Evolutionary conservation across 2,113 vertebrate genomes (phyloP), one percentile per base, ranked within the genome.

Genomic region (Pogonocichla stellata): DNA sequence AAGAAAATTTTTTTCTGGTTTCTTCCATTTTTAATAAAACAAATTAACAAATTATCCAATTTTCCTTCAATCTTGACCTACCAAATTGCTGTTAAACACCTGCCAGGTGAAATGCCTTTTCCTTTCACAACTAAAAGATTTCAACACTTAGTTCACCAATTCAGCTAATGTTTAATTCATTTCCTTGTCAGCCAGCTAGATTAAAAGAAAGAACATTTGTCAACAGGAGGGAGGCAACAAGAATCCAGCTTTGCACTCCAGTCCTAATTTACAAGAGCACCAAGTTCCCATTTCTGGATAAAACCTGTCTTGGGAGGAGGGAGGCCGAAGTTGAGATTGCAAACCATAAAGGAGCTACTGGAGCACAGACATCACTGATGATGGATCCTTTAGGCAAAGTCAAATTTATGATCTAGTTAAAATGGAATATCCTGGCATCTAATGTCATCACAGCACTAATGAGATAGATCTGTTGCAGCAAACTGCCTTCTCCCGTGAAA

Each of bases 141-240:
- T 93, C 60, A 69, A 83, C 53, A 71, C 47, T 96, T 91, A 90
- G 23, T 54, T 96, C 61, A 64, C 54, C 90, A 85, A 75, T 64
- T 91, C 74, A 93, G 65, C 56, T 85, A 34, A 85, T 83, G 85
- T 93, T 97, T 97, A 95, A 97, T 95, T 93, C 51, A 95, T 90
- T 83, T 64, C 48, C 67, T 75, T 91, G 74, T 80, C 81, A 91
- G 45, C 45, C 56, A 77, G 50, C 31, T 84, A 80, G 73, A 94
- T 96, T 95, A 90, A 93, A 94, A 91, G 60, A 66, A 86, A 95
- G 90, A 91, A 95, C 20, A 65, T 82, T 96, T 66, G 83, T 84
- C 91, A 93, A 82, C 36, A 87, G 60, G 78, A 96, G 38, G 51
- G 54, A 90, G 26, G 57, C 72, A 87, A 80, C 45, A 80, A 83